Evolutionary conservation across 2,797 vertebrate species (phyloP), one percentile per base, ranked within the genome.

Genomic region (Okamejei kenojei): DNA sequence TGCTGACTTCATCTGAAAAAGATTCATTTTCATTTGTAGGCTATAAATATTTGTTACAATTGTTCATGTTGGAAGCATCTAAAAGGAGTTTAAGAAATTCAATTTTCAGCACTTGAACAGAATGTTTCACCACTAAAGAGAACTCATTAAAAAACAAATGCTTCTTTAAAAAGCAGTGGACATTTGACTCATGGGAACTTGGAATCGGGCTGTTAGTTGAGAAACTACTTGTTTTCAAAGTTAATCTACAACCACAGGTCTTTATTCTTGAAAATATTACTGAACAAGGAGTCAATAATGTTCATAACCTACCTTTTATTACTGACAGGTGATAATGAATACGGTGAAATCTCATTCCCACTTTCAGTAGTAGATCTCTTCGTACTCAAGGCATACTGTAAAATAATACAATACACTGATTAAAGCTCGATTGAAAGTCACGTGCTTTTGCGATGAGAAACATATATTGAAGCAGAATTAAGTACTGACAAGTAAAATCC

Each of bases 281-380:
- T 77, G n/a, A 32, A 86, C 26, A 86, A n/a, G 1, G 65, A 63
- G 29, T 65, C 15, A 88, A 88, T 32, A 21, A 68, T 65, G 1
- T n/a, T 15, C 7, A 0, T 91, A 54, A 13, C 35, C 35, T 5
- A 97, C 97, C 97, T 97, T 94, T 97, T 97, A 96, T 97, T 97
- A 94, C 97, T 97, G 93, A 97, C 97, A 0, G 97, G 97, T 80
- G 97, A 97, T 93, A 97, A 96, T 94, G 97, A 97, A 94, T 96
- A 97, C 0, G 97, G 97, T 29, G 97, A 97, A 94, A 97, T 96
- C 94, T 97, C 97, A 90, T 95, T 96, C 94, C 96, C 96, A 63
- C 95, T 95, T 95, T 97, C 96, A 61, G 95, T 96, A 96, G 97
- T 97, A 95, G 96, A 96, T 96, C 96, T 96, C 96, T 97, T 97